A percentile compares a stretch with the other conserved stretches of the same genome.
Conservation (phyloP, 2,113 vertebrate genomes). For the Caloenas nicobarica region DNA sequence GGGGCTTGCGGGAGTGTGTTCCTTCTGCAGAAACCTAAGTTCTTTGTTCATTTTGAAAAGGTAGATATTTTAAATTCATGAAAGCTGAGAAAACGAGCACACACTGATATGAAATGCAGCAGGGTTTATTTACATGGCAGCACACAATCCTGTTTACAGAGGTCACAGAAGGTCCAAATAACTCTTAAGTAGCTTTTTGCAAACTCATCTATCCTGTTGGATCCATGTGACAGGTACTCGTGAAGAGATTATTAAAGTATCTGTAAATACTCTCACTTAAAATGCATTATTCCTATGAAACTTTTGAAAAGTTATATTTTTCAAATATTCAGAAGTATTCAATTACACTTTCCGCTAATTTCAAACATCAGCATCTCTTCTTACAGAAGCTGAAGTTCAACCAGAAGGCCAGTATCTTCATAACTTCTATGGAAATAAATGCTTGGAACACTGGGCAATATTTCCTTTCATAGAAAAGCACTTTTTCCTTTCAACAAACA, state of each 20-base stretch:
- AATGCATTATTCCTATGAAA: neutral
- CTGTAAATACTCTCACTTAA: neutral
- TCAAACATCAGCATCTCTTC: neutral
- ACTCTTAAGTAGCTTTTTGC: neutral
- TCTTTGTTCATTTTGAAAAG: neutral
- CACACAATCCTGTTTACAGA: neutral
- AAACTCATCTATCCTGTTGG: neutral
- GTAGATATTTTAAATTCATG: neutral
- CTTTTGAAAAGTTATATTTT: neutral
- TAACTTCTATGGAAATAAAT: neutral
- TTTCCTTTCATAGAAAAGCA: neutral
- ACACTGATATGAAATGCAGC: neutral
- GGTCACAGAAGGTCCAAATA: neutral
- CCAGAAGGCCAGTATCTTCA: neutral
- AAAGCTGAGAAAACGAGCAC: neutral
- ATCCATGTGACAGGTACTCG: neutral
- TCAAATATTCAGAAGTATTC: neutral
- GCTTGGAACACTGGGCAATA: neutral
- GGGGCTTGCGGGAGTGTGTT: fast-evolving
- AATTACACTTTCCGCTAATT: neutral
- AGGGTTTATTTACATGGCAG: neutral
- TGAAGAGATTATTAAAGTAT: neutral
- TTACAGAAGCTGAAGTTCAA: neutral
- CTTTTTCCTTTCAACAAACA: neutral
- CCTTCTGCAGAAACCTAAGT: neutral